Evolutionary conservation across 2,113 vertebrate genomes (phyloP), one percentile per base, ranked within the genome.

Genomic region (Struthio camelus): DNA sequence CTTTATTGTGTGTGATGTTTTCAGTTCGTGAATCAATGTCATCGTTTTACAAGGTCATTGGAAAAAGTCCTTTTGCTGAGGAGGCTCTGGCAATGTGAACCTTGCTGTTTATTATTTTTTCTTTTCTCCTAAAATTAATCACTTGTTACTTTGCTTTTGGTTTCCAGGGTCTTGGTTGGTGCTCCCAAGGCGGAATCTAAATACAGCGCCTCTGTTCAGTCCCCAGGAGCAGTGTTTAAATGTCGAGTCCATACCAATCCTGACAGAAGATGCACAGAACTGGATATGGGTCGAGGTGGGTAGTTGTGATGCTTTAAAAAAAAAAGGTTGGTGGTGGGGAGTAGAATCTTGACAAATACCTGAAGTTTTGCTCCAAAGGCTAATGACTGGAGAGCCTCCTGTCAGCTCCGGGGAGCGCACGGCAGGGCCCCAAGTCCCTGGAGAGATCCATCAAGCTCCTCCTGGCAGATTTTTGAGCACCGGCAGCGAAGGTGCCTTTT

Each of bases 171-270:
- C 83, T 98, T 99, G 91, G 99, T 99, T 20, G 99, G 99, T 6
- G 99, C 99, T 72, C 99, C 99, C 8, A 98, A 96, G 96, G 99
- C 99, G 46, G 99, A 99, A 88, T 99, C 99, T 48, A 99, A 98
- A 95, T 99, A 98, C 98, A 99, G 99, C 96, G 95, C 98, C 84
- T 99, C 98, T 12, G 97, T 99, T 95, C 98, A 98, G 87, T 99
- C 99, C 75, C 99, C 99, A 25, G 99, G 99, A 96, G 99, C 99
- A 11, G 98, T 99, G 42, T 99, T 98, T 92, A 99, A 99, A 96
- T 99, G 99, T 92, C 98, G 99, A 17, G 95, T 99, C 92, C 99
- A 99, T 95, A 99, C 99, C 97, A 99, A 99, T 96, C 99, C 99
- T 5, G 99, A 99, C 32, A 98, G 98, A 89, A 99, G 99, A 96